Evolutionary conservation across 2,797 vertebrate genomes (phyloP).

Genomic region (Psittacula echo): DNA sequence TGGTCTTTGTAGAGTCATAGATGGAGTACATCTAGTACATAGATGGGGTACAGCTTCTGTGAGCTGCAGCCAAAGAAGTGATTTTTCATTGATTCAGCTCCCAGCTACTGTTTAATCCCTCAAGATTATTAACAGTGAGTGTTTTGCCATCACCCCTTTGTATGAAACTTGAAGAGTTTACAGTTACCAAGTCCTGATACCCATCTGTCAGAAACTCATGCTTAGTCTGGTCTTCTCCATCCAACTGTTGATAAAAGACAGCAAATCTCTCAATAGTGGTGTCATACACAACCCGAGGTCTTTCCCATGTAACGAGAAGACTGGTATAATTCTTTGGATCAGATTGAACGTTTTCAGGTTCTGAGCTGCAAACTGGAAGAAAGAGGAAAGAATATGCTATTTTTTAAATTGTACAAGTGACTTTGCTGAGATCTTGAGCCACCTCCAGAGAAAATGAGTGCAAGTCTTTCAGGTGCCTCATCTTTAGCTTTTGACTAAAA

Average conservation of each 20-base stretch:
- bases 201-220: slow-evolving; percentile 93
- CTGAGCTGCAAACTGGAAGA: slow-evolving; percentile 92
- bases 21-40: not conserved
- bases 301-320: slow-evolving; percentile 94
- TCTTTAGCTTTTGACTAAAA: not conserved
- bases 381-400: not conserved
- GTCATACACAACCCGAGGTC: slow-evolving; percentile 93
- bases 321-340: slow-evolving; percentile 90
- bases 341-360: slow-evolving; percentile 92
- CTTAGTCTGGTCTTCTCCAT: slow-evolving; percentile 77
- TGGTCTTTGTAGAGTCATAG: not conserved
- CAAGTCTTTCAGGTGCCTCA: not conserved
- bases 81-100: not conserved
- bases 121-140: not conserved
- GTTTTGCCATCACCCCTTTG: not conserved
- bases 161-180: slow-evolving; percentile 60
- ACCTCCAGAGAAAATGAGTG: not conserved
- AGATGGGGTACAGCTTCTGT: not conserved
- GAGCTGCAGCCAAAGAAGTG: not conserved
- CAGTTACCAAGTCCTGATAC: slow-evolving; percentile 97
- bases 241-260: slow-evolving; percentile 84
- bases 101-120: not conserved
- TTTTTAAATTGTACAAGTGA: not conserved
- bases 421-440: not conserved
- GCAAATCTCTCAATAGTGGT: slow-evolving; percentile 92